Evolutionary conservation across 2,888 invertebrate genomes (phyloP).

Genomic region (Strigamia maritima): DNA sequence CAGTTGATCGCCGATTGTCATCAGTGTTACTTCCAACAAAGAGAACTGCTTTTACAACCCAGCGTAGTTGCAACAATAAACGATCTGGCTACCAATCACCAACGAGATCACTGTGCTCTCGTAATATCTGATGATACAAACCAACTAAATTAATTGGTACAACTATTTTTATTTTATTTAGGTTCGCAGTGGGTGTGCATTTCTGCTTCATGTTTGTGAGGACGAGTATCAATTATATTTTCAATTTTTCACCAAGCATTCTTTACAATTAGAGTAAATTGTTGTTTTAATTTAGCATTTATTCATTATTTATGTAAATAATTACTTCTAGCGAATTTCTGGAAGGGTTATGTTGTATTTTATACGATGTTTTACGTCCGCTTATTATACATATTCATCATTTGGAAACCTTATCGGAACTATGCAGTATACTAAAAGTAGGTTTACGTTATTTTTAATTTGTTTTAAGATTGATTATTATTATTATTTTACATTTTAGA

Average conservation of each 20-base stretch:
- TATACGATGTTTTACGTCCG: conserved; percentile 90
- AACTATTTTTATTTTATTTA: conserved; percentile 39
- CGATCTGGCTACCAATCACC: conserved; percentile 61
- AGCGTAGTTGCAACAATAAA: conserved; percentile 68
- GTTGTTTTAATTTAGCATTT: background rate
- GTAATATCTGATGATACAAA: conserved; percentile 53
- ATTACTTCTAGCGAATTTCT: conserved; percentile 60
- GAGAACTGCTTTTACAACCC: conserved; percentile 66
- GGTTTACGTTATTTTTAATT: conserved; percentile 54
- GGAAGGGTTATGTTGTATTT: conserved; percentile 75
- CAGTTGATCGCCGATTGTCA: conserved; percentile 74
- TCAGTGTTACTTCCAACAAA: conserved; percentile 73
- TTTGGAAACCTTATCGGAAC: conserved; percentile 92
- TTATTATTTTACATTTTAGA: conserved; percentile 46
- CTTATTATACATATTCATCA: conserved; percentile 95
- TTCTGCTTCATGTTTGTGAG: conserved; percentile 86
- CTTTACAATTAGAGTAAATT: conserved; percentile 64
- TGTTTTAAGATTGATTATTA: conserved; percentile 40
- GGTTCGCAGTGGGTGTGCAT: conserved; percentile 77
- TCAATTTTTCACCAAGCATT: conserved; percentile 77
- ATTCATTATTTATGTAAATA: no score
- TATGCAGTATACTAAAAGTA: conserved; percentile 85
- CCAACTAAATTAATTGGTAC: background rate
- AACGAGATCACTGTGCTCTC: conserved; percentile 73
- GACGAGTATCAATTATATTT: conserved; percentile 89